Evolutionary conservation across 2,797 vertebrate genomes (phyloP), one percentile per base, ranked within the genome.

Genomic region (Cossypha caffra): DNA sequence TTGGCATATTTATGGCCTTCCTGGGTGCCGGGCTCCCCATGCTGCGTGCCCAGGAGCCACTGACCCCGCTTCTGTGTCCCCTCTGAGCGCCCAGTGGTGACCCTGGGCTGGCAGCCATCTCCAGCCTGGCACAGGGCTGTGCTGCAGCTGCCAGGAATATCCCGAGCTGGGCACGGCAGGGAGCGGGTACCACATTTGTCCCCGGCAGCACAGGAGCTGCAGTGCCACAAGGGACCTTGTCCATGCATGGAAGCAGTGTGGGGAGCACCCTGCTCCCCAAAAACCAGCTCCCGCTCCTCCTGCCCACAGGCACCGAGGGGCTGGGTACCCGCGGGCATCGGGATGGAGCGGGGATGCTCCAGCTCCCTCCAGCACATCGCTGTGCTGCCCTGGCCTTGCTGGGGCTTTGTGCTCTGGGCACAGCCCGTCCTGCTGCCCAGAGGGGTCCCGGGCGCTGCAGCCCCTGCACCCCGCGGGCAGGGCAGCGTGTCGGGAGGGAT

Each of bases 381-480:
- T 66, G 38, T 33, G n/a, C 61, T 37, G 75, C 38, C 1, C 0
- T 25, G 87, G 7, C 50, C 37, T 47, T 18, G 54, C 54, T 16
- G 52, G 7, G 13, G 5, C 35, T 31, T 59, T 3, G 0, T 52
- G 71, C 67, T 63, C 40, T 23, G 57, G 50, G 58, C 8, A 31
- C 86, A 43, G 16, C 42, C 3, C 0, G 1, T 35, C 51, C 51
- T 3, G 58, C 43, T 25, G 51, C 9, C 58, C 16, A 3, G 24
- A 31, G 51, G 28, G 6, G 3, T 73, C 35, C 55, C 0, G 2
- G 59, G 10, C 0, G 0, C n/a, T 5, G 26, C 10, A 7, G n/a
- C 3, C 40, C 24, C 71, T 11, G 51, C 20, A 7, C 38, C 62
- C 59, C 5, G 0, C 20, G 54, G 35, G 35, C 35, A 35, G 35